Conservation (phyloP, 2,888 invertebrate species). For the Athrips mouffetella region DNA sequence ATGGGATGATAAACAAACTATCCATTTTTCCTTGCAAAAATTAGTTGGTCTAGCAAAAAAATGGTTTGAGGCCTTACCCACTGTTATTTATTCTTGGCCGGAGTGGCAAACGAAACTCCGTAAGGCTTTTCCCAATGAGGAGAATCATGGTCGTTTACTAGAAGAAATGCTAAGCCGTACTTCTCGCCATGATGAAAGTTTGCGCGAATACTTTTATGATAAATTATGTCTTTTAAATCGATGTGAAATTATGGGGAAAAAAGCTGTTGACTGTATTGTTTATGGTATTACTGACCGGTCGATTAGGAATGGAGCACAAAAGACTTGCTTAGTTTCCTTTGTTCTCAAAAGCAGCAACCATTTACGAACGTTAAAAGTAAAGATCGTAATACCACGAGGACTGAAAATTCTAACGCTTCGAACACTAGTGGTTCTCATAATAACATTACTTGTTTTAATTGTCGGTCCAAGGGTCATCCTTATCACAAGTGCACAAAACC, state of each 20-base stretch:
- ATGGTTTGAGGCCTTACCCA: too few relatives aligned
- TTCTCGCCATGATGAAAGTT: constrained; percentile 15
- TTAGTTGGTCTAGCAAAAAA: too few relatives aligned
- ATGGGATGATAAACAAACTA: constrained; percentile 25
- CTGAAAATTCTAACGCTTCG: too few relatives aligned
- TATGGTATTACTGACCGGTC: constrained; percentile 23
- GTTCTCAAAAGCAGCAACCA: constrained; percentile 9
- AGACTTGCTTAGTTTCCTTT: constrained; percentile 21
- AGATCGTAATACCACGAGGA: too few relatives aligned
- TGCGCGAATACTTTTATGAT: constrained; percentile 20
- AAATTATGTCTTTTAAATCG: too few relatives aligned
- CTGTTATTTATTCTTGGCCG: neutral
- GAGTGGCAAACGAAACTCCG: constrained; percentile 26
- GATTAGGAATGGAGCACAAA: constrained; percentile 23
- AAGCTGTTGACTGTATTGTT: constrained; percentile 29
- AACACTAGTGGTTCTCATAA: too few relatives aligned
- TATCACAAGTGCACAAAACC: too few relatives aligned
- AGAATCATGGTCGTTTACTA: constrained; percentile 24
- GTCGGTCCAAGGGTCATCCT: too few relatives aligned
- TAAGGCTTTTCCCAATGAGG: constrained; percentile 23
- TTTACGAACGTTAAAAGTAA: too few relatives aligned
- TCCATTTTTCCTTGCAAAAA: constrained; percentile 24
- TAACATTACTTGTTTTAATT: too few relatives aligned
- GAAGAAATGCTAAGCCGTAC: constrained; percentile 24
- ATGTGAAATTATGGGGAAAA: too few relatives aligned